Evolutionary conservation across 2,797 vertebrate species (phyloP).

Genomic region (Gymnopithys bicolor): DNA sequence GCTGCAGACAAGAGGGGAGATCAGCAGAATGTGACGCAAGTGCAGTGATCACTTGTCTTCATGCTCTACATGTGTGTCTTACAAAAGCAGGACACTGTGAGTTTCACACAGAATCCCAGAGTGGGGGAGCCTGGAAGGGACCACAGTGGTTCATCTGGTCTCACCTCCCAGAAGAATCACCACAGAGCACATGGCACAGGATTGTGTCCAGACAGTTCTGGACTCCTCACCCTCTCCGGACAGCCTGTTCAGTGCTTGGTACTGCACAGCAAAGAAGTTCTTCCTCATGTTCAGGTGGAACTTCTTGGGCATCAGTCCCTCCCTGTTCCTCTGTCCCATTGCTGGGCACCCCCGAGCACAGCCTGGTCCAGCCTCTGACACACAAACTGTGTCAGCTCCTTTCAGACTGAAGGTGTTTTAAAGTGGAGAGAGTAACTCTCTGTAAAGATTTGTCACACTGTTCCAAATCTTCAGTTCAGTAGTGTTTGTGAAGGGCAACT

Average conservation of each 20-base stretch:
- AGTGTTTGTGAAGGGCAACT: neutral
- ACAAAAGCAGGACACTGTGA: neutral
- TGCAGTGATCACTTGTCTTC: neutral
- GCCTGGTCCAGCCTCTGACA: neutral
- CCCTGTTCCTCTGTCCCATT: neutral
- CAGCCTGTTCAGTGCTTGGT: neutral
- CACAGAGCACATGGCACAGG: neutral
- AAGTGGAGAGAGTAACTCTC: neutral
- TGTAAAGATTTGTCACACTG: neutral
- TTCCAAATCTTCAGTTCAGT: neutral
- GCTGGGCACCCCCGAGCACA: neutral
- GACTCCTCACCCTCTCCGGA: neutral
- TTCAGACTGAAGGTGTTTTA: neutral
- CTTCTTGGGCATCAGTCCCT: neutral
- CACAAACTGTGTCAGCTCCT: neutral
- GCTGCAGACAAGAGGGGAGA: neutral
- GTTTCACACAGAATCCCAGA: neutral
- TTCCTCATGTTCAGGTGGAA: neutral
- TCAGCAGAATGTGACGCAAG: neutral
- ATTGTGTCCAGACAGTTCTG: neutral
- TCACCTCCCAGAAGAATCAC: neutral
- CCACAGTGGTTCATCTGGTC: neutral
- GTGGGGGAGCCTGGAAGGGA: neutral
- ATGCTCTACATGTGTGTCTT: neutral
- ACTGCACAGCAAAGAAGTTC: neutral